Conservation (phyloP, 2,888 invertebrate species). For the Heliconius cydno region DNA sequence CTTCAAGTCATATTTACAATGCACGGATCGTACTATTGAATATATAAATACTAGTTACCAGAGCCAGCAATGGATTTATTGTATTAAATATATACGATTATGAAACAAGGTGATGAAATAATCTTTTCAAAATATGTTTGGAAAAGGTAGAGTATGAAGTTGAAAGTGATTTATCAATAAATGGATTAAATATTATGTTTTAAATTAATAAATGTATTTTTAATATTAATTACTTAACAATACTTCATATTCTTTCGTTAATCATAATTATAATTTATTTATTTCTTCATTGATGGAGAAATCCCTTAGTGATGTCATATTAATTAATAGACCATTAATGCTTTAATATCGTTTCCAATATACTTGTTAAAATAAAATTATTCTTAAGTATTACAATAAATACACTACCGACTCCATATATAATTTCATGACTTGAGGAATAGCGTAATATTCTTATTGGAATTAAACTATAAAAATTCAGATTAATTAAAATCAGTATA, state of each 20-base stretch:
- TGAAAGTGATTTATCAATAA: not conserved
- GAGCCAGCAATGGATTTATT: slow-evolving; percentile 10
- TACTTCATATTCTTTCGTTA: too few relatives aligned
- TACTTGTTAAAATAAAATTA: not conserved
- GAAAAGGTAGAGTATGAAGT: not conserved
- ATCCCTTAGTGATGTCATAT: not conserved
- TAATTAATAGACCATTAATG: not conserved
- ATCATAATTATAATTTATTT: too few relatives aligned
- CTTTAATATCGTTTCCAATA: too few relatives aligned
- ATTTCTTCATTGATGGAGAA: too few relatives aligned
- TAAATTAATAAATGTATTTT: not conserved
- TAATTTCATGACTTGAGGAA: slow-evolving; percentile 24
- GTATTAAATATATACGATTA: not conserved
- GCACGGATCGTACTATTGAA: slow-evolving; percentile 48
- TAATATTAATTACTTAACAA: not conserved
- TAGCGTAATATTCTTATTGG: slow-evolving; percentile 28
- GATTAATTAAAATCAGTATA: slow-evolving; percentile 30
- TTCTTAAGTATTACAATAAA: not conserved
- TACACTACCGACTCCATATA: slow-evolving; percentile 12
- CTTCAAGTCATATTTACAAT: slow-evolving; percentile 68
- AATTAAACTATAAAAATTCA: slow-evolving; percentile 25
- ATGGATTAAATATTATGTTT: not conserved
- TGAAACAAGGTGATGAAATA: not conserved
- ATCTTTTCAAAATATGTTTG: not conserved
- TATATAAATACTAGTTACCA: slow-evolving; percentile 31